A percentile compares a stretch with the other conserved stretches of the same genome.
Conservation (phyloP, 2,113 vertebrate genomes). For the Centrocercus urophasianus region DNA sequence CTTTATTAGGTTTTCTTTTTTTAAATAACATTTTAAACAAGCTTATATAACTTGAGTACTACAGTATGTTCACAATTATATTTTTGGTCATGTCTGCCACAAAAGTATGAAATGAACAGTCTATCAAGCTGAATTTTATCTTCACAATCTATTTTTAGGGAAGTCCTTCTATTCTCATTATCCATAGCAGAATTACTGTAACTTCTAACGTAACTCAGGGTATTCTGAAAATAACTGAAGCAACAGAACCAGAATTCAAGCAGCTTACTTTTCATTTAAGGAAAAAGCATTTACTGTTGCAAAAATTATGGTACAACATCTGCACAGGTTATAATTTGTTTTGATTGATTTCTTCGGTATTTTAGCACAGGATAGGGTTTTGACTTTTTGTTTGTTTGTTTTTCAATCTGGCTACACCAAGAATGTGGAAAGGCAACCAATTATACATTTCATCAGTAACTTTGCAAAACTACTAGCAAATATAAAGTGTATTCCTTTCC, state of each 20-base stretch:
- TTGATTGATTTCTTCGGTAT: background rate
- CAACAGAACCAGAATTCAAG: background rate
- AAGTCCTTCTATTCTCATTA: background rate
- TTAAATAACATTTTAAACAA: background rate
- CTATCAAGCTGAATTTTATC: background rate
- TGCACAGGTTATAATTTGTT: background rate
- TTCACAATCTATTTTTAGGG: background rate
- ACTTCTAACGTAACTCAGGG: background rate
- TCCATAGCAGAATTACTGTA: background rate
- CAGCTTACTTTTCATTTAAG: background rate
- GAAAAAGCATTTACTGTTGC: background rate
- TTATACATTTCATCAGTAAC: background rate
- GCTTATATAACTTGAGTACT: background rate
- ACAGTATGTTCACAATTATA: background rate
- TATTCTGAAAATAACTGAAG: background rate
- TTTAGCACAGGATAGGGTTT: background rate
- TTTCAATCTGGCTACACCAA: background rate
- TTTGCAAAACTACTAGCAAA: background rate
- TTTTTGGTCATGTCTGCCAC: background rate
- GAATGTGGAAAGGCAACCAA: background rate
- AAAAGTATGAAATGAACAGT: background rate
- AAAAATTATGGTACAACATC: background rate
- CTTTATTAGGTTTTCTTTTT: background rate
- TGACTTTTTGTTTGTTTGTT: background rate
- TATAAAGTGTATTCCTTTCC: background rate